phyloP scores from a whole-genome alignment of 2,113 vertebrate genomes.

The Myiagra hebetior region DNA sequence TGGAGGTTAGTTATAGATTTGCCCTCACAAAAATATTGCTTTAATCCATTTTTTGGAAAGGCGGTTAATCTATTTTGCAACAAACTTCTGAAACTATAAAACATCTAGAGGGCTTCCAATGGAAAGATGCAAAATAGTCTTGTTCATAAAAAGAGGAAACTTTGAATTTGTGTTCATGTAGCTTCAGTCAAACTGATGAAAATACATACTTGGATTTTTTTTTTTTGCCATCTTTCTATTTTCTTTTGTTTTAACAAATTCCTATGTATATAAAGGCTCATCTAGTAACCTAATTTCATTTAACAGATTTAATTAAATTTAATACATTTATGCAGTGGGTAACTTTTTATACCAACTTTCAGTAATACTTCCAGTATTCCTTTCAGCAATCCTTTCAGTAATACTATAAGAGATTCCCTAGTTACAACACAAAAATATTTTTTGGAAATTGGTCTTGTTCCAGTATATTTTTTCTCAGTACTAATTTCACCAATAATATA shows the following conservation, averaged over 20 bases:
- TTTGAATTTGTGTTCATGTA: background rate
- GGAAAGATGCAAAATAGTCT: background rate
- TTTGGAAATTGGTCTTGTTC: background rate
- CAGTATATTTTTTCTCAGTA: background rate
- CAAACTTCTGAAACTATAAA: conserved; percentile 51
- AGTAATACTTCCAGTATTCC: background rate
- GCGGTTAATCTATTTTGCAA: conserved; percentile 53
- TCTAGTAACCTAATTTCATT: background rate
- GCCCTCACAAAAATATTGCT: conserved; percentile 55
- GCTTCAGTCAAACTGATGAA: background rate
- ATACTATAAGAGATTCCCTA: background rate
- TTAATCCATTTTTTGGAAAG: background rate
- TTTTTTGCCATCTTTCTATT: background rate
- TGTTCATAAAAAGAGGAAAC: background rate
- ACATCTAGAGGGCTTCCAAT: background rate
- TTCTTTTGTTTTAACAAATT: background rate
- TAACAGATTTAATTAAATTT: background rate
- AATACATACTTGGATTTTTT: background rate
- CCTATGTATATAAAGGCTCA: background rate
- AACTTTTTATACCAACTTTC: background rate
- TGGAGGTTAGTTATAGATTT: conserved; percentile 75
- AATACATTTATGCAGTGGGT: background rate
- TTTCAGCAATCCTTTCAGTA: background rate
- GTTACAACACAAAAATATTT: background rate
- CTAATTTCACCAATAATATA: background rate